Conservation (phyloP, 2,113 vertebrate genomes). For the Thunnus thynnus region DNA sequence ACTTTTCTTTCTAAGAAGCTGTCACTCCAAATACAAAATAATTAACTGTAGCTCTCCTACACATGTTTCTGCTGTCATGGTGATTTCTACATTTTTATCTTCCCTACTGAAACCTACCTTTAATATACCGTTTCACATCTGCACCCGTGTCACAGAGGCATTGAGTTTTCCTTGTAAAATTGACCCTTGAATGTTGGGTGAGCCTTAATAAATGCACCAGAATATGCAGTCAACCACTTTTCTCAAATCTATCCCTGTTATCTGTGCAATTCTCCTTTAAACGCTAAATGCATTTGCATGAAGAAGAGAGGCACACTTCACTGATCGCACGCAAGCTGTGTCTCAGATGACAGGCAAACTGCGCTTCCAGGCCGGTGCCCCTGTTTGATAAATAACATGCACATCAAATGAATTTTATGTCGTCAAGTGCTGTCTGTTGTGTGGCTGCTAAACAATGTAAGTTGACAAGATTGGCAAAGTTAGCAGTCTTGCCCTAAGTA, state of each 20-base stretch:
- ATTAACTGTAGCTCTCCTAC: slow-evolving; percentile 35
- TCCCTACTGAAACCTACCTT: background rate
- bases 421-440: slow-evolving; percentile 2
- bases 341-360: slow-evolving; percentile 38
- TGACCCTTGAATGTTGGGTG: slow-evolving; percentile 5
- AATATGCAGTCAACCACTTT: slow-evolving; percentile 34
- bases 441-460: slow-evolving; percentile 1
- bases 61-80: slow-evolving; percentile 33
- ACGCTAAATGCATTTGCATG: slow-evolving; percentile 62
- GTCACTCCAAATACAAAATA: slow-evolving; percentile 42
- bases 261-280: slow-evolving; percentile 40
- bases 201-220: slow-evolving; percentile 34
- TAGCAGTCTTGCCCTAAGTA: background rate
- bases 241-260: slow-evolving; percentile 21
- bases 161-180: background rate
- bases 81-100: slow-evolving; percentile 22
- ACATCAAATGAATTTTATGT: slow-evolving; percentile 1
- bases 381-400: slow-evolving; percentile 49
- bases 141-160: background rate
- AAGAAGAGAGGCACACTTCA: slow-evolving; percentile 49
- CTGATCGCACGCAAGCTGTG: slow-evolving; percentile 43
- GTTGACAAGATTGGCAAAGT: slow-evolving; percentile 19
- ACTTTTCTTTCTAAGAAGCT: slow-evolving; percentile 29
- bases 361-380: slow-evolving; percentile 30
- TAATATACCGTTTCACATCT: slow-evolving; percentile 27